These are phyloP conservation scores for Turnix velox DNA, from an alignment of 2,113 vertebrate genomes.

Conservation along the genomic window DNA sequence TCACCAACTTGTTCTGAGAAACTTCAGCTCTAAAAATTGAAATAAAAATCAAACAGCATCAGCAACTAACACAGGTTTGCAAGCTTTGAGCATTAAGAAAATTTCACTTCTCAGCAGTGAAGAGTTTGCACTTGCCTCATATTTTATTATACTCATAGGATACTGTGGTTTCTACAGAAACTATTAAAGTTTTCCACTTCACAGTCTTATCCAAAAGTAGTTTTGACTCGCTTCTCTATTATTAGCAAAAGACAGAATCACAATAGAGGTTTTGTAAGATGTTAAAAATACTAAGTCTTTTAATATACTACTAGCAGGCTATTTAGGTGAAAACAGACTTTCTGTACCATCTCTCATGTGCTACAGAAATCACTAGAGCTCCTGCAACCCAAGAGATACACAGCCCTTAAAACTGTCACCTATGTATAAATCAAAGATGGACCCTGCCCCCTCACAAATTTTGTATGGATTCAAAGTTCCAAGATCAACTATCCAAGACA, in stretches of 20 bases:
- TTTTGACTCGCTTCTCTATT: conserved; percentile 1
- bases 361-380: neutral
- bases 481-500: neutral
- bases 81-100: neutral
- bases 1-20: neutral
- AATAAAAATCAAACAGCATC: neutral
- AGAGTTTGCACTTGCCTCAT: neutral
- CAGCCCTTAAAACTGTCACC: neutral
- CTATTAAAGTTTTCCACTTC: neutral
- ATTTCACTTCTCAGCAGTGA: neutral
- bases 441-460: neutral
- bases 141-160: neutral
- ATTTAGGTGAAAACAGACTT: neutral
- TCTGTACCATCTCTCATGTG: neutral
- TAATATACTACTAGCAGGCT: neutral
- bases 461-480: neutral
- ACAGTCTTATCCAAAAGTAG: neutral
- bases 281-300: neutral
- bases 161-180: neutral
- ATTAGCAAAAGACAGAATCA: neutral
- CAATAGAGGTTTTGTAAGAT: neutral
- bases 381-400: neutral
- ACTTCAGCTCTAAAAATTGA: neutral
- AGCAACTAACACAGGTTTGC: neutral
- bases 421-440: neutral